A percentile compares a stretch with the other conserved stretches of the same genome.
phyloP scores from a whole-genome alignment of 2,888 invertebrate genomes.

The Diaperis boleti region DNA sequence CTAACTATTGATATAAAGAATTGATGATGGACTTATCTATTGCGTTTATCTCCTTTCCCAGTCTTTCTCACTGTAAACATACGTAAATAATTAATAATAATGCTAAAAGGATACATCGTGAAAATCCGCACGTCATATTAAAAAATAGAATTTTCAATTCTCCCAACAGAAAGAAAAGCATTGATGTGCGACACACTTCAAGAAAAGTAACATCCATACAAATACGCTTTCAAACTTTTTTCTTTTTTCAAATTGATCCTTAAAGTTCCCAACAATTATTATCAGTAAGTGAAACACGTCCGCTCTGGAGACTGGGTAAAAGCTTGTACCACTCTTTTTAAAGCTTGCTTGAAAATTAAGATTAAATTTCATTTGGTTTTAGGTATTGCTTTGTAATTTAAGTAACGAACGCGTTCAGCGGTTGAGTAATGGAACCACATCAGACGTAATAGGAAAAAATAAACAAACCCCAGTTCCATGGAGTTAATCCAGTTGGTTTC shows the following conservation, averaged over 20 bases:
- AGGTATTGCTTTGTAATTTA: conserved; percentile 1
- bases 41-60: too few relatives aligned
- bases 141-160: too few relatives aligned
- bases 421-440: conserved; percentile 1
- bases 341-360: background rate
- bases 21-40: too few relatives aligned
- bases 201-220: too few relatives aligned
- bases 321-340: conserved; percentile 2
- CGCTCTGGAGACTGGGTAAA: background rate
- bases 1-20: too few relatives aligned
- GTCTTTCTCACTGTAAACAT: too few relatives aligned
- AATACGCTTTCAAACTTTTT: background rate
- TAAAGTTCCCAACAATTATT: background rate
- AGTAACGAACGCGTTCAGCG: background rate
- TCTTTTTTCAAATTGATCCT: background rate
- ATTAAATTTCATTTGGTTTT: background rate
- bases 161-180: too few relatives aligned
- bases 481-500: conserved; percentile 31
- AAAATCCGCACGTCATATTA: too few relatives aligned
- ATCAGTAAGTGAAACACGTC: conserved; percentile 1
- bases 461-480: conserved; percentile 12
- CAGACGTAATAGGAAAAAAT: conserved; percentile 11
- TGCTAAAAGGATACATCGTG: too few relatives aligned
- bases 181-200: too few relatives aligned
- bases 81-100: too few relatives aligned